Base-by-base conservation (phyloP, 2,113 vertebrate species). In the Vicugna pacos region DNA sequence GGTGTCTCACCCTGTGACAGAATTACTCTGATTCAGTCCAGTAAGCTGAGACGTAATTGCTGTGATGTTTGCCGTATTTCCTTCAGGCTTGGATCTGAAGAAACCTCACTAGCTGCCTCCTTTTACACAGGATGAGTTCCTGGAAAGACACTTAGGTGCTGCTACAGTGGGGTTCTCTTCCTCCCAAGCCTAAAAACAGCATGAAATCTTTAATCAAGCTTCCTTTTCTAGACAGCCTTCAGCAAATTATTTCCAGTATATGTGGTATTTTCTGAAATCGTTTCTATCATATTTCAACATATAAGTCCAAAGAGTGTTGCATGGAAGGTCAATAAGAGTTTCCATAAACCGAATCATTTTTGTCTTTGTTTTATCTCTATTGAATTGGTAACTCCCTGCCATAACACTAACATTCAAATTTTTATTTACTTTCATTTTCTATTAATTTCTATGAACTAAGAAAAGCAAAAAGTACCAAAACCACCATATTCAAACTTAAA, bases 311-410 rank as follows among this genome's bases (percentile, higher is more conserved):
- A 86, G 75, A 75, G 46, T 56, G 12, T 70, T 52, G 42, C 35
- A 9, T 69, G 32, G 54, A 62, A 93, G 28, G 52, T 65, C 50
- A 81, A 76, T 13, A 56, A 52, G 32, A 3, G 9, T 82, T 6
- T 93, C 56, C 35, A 87, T 35, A 67, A n/a, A 58, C 4, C 38
- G 14, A 91, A 69, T 90, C 67, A 89, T 58, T 95, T 95, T 58
- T 84, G 54, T 93, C 48, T 89, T 73, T 89, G 73, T 81, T 72
- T 89, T 50, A 88, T 93, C 67, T 67, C 32, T 93, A 30, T 82
- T 79, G 67, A 88, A 73, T 42, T 81, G 67, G 56, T 60, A 76
- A 7, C 46, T 64, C 46, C 42, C 32, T 26, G 4, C 48, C 35
- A 32, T 52, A 56, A 76, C 67, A 65, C 20, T 81, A 70, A 22